Conservation (phyloP, 2,113 vertebrate species). For the Muntiacus muntjak region DNA sequence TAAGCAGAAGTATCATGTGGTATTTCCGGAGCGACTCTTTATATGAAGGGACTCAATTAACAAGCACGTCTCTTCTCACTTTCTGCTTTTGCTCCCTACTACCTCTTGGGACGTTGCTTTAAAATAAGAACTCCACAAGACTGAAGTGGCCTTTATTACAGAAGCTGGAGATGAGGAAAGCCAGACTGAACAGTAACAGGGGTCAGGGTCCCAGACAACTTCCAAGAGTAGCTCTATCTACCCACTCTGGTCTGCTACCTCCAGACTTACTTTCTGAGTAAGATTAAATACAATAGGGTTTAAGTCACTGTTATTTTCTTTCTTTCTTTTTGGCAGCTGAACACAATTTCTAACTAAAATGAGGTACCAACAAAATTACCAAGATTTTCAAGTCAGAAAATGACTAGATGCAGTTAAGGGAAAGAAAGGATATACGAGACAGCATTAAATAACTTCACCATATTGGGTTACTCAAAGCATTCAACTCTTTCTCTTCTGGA, state of each 20-base stretch:
- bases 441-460: background rate
- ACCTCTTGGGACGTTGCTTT: background rate
- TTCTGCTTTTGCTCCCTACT: background rate
- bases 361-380: background rate
- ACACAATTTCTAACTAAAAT: background rate
- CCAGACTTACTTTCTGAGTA: background rate
- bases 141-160: background rate
- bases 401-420: background rate
- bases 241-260: accelerated
- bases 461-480: background rate
- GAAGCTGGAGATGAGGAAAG: background rate
- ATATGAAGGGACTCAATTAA: background rate
- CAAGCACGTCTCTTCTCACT: background rate
- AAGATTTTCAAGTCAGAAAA: background rate
- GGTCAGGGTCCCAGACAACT: background rate
- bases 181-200: background rate
- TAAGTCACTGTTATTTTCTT: background rate
- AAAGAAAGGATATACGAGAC: background rate
- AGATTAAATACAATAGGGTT: background rate
- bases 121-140: background rate
- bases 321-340: background rate
- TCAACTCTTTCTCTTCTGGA: background rate
- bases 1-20: background rate
- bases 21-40: background rate
- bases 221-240: background rate